Percentiles rank a stretch among this genome's conserved stretches.
Conservation (phyloP, 2,888 invertebrate genomes). For the Linyphia triangularis region DNA sequence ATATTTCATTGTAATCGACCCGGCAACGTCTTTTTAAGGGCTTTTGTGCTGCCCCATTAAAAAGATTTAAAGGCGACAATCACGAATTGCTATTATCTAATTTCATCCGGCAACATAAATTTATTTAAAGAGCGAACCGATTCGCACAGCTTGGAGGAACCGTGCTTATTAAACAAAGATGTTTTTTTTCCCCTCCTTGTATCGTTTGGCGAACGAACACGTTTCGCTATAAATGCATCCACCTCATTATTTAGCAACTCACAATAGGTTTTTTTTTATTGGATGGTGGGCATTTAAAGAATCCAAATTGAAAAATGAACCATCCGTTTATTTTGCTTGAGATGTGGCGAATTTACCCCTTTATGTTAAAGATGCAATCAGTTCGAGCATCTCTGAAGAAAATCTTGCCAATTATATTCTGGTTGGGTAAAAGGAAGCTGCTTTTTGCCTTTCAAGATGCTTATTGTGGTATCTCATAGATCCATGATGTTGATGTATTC, state of each 20-base stretch:
- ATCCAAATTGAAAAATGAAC: slow-evolving; percentile 11
- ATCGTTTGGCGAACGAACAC: slow-evolving; percentile 23
- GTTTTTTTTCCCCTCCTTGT: too few relatives aligned
- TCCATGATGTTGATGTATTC: not conserved
- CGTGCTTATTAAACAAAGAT: slow-evolving; percentile 18
- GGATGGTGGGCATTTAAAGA: slow-evolving; percentile 33
- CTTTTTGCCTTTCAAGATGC: slow-evolving; percentile 11
- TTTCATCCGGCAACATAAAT: slow-evolving; percentile 24
- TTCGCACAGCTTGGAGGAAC: slow-evolving; percentile 12
- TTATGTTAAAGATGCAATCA: slow-evolving; percentile 47
- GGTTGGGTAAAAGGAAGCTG: not conserved
- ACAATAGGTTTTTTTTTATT: slow-evolving; percentile 14
- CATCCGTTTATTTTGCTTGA: slow-evolving; percentile 31
- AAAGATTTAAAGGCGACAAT: not conserved
- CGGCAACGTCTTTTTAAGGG: slow-evolving; percentile 6
- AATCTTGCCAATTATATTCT: slow-evolving; percentile 42
- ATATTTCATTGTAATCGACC: not conserved
- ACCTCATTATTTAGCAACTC: slow-evolving; percentile 22
- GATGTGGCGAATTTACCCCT: slow-evolving; percentile 30
- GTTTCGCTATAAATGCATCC: slow-evolving; percentile 26
- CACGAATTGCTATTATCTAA: slow-evolving; percentile 34
- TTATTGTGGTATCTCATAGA: not conserved
- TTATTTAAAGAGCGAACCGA: slow-evolving; percentile 21
- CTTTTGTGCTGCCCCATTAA: not conserved
- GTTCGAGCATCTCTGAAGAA: slow-evolving; percentile 26